A percentile compares a stretch with the other conserved stretches of the same genome.
Conservation (phyloP, 2,888 invertebrate genomes). For the Ceramica pisi region DNA sequence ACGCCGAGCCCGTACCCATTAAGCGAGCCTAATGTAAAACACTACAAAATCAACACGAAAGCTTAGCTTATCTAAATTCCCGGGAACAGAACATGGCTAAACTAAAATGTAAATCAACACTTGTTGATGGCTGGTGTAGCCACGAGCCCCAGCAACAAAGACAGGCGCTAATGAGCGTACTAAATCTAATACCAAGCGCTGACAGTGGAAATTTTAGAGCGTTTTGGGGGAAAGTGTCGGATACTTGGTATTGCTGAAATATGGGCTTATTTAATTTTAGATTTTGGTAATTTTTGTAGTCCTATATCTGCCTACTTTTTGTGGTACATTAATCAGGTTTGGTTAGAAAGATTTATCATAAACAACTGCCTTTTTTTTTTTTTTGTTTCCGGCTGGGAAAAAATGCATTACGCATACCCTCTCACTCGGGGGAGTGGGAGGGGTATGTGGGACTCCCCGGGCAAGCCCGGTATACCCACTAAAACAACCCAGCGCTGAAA, state of each 20-base stretch:
- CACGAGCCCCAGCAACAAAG: conserved; percentile 23
- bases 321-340: too few species aligned
- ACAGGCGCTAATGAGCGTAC: conserved; percentile 41
- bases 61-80: conserved; percentile 30
- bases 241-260: not conserved
- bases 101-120: conserved; percentile 51
- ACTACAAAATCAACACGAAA: conserved; percentile 31
- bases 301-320: too few species aligned
- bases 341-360: too few species aligned
- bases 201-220: conserved; percentile 16
- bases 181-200: conserved; percentile 37
- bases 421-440: too few species aligned
- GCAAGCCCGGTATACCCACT: too few species aligned
- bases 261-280: conserved; percentile 11
- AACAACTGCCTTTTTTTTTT: too few species aligned
- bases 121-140: conserved; percentile 53
- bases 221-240: conserved; percentile 8
- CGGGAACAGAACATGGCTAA: conserved; percentile 21
- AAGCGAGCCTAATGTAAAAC: conserved; percentile 14
- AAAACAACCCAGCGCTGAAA: too few species aligned
- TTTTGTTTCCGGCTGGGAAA: too few species aligned
- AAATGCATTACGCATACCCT: too few species aligned
- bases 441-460: too few species aligned
- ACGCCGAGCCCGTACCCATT: not conserved
- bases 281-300: not conserved